Conservation (phyloP, 2,888 invertebrate species). For the Melieria picta region DNA sequence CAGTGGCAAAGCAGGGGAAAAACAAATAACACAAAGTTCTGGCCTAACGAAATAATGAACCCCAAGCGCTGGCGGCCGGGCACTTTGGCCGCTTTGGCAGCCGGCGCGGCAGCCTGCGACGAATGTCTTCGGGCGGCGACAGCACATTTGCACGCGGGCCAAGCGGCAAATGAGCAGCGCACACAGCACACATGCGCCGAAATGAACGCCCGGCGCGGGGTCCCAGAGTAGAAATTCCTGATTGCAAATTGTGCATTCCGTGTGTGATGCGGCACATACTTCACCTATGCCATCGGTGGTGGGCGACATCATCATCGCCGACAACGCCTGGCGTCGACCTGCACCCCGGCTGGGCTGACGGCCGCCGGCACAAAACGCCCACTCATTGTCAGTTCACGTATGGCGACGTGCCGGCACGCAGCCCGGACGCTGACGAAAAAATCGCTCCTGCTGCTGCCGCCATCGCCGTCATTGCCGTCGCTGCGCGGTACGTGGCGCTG, state of each 20-base stretch:
- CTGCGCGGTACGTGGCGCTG: not conserved
- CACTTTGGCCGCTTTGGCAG: not conserved
- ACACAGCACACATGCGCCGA: not conserved
- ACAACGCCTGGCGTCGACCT: not conserved
- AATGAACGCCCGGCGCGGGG: not conserved
- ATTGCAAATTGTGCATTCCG: slow-evolving; percentile 35
- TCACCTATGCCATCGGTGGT: slow-evolving; percentile 3
- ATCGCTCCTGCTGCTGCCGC: not conserved
- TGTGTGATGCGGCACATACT: slow-evolving; percentile 17
- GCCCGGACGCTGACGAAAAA: slow-evolving; percentile 7
- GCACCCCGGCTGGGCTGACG: not conserved
- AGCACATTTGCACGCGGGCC: not conserved
- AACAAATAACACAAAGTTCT: not conserved
- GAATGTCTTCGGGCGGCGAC: not conserved
- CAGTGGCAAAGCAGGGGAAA: not conserved
- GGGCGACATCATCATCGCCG: slow-evolving; percentile 9
- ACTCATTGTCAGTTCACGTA: slow-evolving; percentile 27
- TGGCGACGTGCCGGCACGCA: slow-evolving; percentile 36
- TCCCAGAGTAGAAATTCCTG: slow-evolving; percentile 21
- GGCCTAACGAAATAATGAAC: slow-evolving; percentile 32
- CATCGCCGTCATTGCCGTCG: not conserved
- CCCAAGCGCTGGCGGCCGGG: not conserved
- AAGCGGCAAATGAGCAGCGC: not conserved
- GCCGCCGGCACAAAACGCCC: slow-evolving; percentile 4
- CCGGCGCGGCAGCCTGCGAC: slow-evolving; percentile 3